These are phyloP conservation scores for Lethrus apterus DNA, from an alignment of 1,140 invertebrate species.

Conservation along the genomic window DNA sequence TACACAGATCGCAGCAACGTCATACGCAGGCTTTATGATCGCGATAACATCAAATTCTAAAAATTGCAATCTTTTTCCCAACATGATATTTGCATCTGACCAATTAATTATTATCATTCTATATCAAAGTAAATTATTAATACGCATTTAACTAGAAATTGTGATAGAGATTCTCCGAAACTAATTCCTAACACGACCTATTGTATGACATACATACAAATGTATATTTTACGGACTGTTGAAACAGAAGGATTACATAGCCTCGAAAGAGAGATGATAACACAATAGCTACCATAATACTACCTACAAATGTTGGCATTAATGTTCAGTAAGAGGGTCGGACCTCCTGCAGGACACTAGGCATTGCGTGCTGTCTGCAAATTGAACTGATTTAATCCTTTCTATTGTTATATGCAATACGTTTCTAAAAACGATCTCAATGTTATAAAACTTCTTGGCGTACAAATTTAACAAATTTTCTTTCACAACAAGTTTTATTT, in stretches of 20 bases:
- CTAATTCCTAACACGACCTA: constrained; percentile 17
- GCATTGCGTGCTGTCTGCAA: constrained; percentile 19
- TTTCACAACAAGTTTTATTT: too few species aligned
- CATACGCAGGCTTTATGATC: constrained; percentile 20
- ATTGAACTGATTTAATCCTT: constrained; percentile 31
- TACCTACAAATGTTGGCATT: constrained; percentile 28
- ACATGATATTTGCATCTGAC: too few species aligned
- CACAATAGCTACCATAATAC: constrained; percentile 27
- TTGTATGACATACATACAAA: constrained; percentile 26
- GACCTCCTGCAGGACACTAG: constrained; percentile 21
- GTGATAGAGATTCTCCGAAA: background rate
- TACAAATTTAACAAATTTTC: too few species aligned
- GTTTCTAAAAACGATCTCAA: too few species aligned
- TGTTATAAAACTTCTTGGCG: too few species aligned
- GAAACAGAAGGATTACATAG: constrained; percentile 29
- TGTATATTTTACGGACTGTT: constrained; percentile 29
- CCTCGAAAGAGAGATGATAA: constrained; percentile 18
- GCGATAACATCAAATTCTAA: constrained; percentile 19
- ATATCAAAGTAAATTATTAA: too few species aligned
- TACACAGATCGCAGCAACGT: too few species aligned
- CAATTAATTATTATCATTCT: too few species aligned
- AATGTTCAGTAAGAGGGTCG: constrained; percentile 13
- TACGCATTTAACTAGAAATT: too few species aligned
- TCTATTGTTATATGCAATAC: too few species aligned
- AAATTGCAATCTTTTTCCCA: too few species aligned